These are phyloP conservation scores for Acrocera orbiculus DNA, from an alignment of 2,888 invertebrate species.

Conservation along the genomic window DNA sequence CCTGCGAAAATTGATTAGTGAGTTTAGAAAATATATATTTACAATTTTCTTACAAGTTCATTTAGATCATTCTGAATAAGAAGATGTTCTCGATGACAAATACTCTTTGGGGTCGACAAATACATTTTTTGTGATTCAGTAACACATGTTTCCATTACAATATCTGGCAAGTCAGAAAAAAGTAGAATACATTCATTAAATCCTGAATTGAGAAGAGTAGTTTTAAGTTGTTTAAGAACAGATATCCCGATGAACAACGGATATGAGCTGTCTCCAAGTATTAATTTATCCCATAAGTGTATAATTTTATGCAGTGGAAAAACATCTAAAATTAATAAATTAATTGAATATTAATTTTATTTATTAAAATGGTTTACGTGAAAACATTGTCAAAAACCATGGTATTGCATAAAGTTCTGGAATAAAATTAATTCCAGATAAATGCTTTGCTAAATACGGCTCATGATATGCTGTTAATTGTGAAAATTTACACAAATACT, in stretches of 20 bases:
- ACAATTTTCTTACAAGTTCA: slow-evolving; percentile 21
- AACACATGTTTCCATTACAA: slow-evolving; percentile 87
- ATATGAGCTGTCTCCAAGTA: slow-evolving; percentile 83
- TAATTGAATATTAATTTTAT: slow-evolving; percentile 4
- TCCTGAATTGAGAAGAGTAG: slow-evolving; percentile 68
- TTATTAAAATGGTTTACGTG: slow-evolving; percentile 50
- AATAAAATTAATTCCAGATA: slow-evolving; percentile 82
- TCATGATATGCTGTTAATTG: slow-evolving; percentile 94
- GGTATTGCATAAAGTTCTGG: slow-evolving; percentile 97
- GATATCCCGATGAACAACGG: slow-evolving; percentile 91
- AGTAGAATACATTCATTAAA: slow-evolving; percentile 97
- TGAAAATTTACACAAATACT: slow-evolving; percentile 92
- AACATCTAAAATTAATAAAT: slow-evolving; percentile 52
- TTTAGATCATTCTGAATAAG: slow-evolving; percentile 27
- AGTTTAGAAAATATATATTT: background rate
- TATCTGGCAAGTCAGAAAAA: slow-evolving; percentile 97
- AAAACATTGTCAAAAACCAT: slow-evolving; percentile 98
- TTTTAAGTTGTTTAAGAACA: slow-evolving; percentile 72
- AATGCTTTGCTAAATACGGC: slow-evolving; percentile 75
- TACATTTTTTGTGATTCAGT: slow-evolving; percentile 75
- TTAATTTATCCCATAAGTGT: slow-evolving; percentile 91
- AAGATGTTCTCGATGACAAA: slow-evolving; percentile 69
- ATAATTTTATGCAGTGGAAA: slow-evolving; percentile 96
- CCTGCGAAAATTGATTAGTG: slow-evolving; percentile 7
- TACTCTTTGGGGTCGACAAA: slow-evolving; percentile 69